A percentile compares a stretch with the other conserved stretches of the same genome.
These are phyloP conservation scores for Homalodisca vitripennis DNA, from an alignment of 1,140 invertebrate species.

Conservation along the genomic window DNA sequence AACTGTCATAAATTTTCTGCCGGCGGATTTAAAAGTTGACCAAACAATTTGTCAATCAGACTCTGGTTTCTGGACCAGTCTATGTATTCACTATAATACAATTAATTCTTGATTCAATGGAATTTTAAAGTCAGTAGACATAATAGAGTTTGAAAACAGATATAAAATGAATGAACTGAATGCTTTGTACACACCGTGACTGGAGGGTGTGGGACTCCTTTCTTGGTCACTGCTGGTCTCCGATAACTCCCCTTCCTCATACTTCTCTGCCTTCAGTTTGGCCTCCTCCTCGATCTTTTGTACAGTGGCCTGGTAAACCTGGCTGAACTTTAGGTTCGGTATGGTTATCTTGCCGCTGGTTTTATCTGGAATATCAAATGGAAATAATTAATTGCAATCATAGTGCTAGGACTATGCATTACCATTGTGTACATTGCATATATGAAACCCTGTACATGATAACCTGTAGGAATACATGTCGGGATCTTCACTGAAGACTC, in stretches of 20 bases:
- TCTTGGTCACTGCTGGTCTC: constrained; percentile 52
- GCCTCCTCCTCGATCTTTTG: constrained; percentile 64
- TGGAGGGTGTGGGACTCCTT: constrained; percentile 51
- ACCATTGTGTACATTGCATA: constrained; percentile 10
- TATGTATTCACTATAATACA: not conserved
- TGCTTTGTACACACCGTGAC: not conserved
- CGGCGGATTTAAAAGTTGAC: not conserved
- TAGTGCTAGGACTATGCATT: not conserved
- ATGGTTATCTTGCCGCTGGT: constrained; percentile 54
- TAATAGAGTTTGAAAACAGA: not conserved
- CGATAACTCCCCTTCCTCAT: constrained; percentile 62
- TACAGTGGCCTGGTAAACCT: constrained; percentile 63
- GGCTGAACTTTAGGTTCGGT: constrained; percentile 65
- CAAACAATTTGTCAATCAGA: not conserved
- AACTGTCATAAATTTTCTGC: not conserved
- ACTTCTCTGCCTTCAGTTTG: constrained; percentile 58
- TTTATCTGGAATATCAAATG: constrained; percentile 46
- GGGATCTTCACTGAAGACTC: constrained; percentile 9
- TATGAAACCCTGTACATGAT: constrained; percentile 30
- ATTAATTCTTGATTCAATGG: not conserved
- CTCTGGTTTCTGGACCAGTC: not conserved
- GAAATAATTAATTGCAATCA: constrained; percentile 27
- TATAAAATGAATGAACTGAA: not conserved
- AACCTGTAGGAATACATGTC: not conserved
- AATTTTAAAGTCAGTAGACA: not conserved